Percentiles rank a stretch among this genome's conserved stretches.
Conservation (phyloP, 2,113 vertebrate species). For the Channa argus region DNA sequence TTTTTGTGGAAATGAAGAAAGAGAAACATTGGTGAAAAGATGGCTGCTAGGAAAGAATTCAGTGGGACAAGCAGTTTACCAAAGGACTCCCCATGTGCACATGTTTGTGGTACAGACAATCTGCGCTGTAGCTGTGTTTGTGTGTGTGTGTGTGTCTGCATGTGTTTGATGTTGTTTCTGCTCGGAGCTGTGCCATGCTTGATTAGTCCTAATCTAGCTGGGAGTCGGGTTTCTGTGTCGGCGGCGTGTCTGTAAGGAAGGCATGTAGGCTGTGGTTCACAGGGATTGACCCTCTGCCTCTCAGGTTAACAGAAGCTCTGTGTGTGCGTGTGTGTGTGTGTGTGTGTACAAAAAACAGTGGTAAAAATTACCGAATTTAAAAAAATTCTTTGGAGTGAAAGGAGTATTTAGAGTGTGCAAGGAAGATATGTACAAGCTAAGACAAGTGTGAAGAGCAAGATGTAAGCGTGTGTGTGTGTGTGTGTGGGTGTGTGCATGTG, state of each 20-base stretch:
- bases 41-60: no score
- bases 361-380: constrained; percentile 28
- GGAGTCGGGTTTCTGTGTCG: constrained; percentile 81
- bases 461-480: constrained; percentile 20
- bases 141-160: constrained; percentile 37
- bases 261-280: constrained; percentile 81
- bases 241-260: constrained; percentile 77
- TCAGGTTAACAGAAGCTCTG: constrained; percentile 85
- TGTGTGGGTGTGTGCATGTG: constrained; percentile 9
- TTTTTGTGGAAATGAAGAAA: no score
- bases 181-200: constrained; percentile 68
- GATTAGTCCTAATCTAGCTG: constrained; percentile 77
- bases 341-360: constrained; percentile 26
- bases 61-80: no score
- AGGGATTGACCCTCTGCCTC: constrained; percentile 82
- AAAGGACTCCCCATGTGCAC: not conserved
- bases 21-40: no score
- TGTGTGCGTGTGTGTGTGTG: constrained; percentile 37
- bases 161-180: constrained; percentile 30
- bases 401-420: constrained; percentile 9
- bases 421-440: constrained; percentile 4
- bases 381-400: constrained; percentile 2
- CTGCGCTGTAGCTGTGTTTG: constrained; percentile 1
- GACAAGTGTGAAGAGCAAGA: constrained; percentile 22
- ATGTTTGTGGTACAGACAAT: constrained; percentile 2